A percentile compares a stretch with the other conserved stretches of the same genome.
These are phyloP conservation scores for Drosophila eugracilis DNA, from an alignment of 1,140 invertebrate species.

Conservation along the genomic window DNA sequence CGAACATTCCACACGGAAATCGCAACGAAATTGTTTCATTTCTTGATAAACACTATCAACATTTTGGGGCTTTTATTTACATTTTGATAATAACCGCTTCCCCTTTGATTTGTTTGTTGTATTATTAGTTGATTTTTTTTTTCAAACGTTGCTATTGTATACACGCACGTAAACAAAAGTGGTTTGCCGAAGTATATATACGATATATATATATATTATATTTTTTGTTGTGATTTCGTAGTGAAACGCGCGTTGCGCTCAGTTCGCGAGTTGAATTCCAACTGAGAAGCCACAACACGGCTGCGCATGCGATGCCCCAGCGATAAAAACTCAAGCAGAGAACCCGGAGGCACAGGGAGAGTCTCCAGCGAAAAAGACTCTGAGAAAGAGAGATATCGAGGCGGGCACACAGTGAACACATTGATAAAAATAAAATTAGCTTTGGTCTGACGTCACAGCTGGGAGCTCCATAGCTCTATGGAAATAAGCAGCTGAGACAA, in stretches of 20 bases:
- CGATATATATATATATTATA: conserved; percentile 7
- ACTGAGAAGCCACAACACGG: conserved; percentile 64
- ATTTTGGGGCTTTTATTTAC: conserved; percentile 60
- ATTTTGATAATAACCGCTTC: conserved; percentile 62
- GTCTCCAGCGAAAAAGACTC: conserved; percentile 1
- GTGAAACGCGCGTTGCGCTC: conserved; percentile 51
- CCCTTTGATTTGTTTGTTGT: conserved; percentile 35
- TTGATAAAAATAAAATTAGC: conserved; percentile 36
- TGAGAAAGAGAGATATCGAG: conserved; percentile 7
- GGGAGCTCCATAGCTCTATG: background rate
- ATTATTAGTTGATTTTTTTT: conserved; percentile 41
- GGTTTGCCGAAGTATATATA: conserved; percentile 6
- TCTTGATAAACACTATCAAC: conserved; percentile 46
- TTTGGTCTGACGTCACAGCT: conserved; percentile 27
- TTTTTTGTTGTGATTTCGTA: too few relatives aligned
- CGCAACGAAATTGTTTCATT: conserved; percentile 26
- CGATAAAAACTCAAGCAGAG: conserved; percentile 4
- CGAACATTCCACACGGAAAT: conserved; percentile 1
- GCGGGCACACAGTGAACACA: conserved; percentile 7
- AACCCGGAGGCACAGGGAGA: background rate
- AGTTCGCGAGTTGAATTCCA: conserved; percentile 52
- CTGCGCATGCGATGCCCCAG: conserved; percentile 69
- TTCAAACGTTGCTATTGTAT: conserved; percentile 1
- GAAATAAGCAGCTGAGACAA: background rate
- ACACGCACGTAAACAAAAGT: conserved; percentile 38